Percentiles rank a stretch among this genome's conserved stretches.
Evolutionary conservation across 2,113 vertebrate genomes (phyloP).

Genomic region (Ciconia boyciana): DNA sequence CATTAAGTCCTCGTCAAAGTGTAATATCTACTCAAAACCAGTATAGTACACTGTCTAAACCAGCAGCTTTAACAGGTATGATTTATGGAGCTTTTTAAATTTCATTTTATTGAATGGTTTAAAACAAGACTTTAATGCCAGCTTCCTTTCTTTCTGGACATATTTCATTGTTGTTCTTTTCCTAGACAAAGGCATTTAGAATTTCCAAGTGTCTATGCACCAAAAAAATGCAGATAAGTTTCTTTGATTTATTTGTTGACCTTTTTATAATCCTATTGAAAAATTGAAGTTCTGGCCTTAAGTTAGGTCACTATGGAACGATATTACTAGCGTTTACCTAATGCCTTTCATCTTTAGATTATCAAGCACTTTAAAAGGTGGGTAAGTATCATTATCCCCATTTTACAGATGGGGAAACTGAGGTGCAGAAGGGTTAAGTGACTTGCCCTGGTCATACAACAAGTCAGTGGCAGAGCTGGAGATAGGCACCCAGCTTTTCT

Average conservation of each 20-base stretch:
- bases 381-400: not conserved
- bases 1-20: constrained; percentile 92
- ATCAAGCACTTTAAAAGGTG: not conserved
- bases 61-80: constrained; percentile 94
- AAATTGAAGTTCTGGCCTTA: not conserved
- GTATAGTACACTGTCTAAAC: constrained; percentile 96
- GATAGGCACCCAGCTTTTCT: not conserved
- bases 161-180: not conserved
- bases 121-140: not conserved
- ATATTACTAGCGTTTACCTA: not conserved
- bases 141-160: not conserved
- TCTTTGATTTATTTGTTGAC: not conserved
- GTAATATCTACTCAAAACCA: constrained; percentile 93
- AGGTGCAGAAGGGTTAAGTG: not conserved
- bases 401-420: not conserved
- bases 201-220: not conserved
- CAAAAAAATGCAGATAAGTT: not conserved
- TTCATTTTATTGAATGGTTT: not conserved
- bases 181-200: not conserved
- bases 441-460: not conserved
- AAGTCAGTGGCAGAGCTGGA: not conserved
- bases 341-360: not conserved
- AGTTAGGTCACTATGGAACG: not conserved
- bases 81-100: not conserved
- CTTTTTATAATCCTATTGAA: not conserved